phyloP scores from a whole-genome alignment of 2,797 vertebrate species.

The Lepilemur ruficaudatus region DNA sequence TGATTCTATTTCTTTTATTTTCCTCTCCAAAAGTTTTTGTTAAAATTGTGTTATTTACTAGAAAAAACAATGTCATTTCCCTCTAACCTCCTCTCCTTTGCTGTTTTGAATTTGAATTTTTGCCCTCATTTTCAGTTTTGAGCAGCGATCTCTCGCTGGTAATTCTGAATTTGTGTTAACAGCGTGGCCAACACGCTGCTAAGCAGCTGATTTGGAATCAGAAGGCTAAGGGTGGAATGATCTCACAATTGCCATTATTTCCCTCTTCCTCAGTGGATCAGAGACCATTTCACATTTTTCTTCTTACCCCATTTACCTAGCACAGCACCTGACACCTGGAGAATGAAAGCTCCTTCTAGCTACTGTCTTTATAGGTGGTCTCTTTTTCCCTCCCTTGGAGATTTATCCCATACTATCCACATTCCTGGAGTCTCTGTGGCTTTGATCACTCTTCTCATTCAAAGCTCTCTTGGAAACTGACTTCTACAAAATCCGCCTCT shows the following conservation, averaged over 20 bases:
- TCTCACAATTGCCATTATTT: not conserved
- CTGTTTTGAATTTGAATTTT: not conserved
- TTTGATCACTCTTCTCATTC: not conserved
- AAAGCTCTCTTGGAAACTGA: not conserved
- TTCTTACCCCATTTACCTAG: not conserved
- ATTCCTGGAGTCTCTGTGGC: not conserved
- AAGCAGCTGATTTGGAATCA: not conserved
- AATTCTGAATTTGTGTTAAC: not conserved
- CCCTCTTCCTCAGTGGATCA: not conserved
- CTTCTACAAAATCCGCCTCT: not conserved
- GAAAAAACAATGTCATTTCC: not conserved
- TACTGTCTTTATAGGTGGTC: not conserved
- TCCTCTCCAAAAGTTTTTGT: not conserved
- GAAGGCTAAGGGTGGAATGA: not conserved
- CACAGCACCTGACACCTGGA: not conserved
- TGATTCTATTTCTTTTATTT: not conserved
- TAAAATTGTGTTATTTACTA: conserved; percentile 20
- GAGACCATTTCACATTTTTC: not conserved
- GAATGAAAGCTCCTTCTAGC: not conserved
- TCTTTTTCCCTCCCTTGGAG: no score
- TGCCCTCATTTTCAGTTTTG: conserved; percentile 25
- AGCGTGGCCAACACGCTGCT: not conserved
- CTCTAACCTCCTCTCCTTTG: not conserved
- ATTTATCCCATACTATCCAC: not conserved
- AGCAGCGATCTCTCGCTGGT: not conserved